Base-by-base conservation (phyloP, 2,797 vertebrate species). In the Sebastolobus altivelis region DNA sequence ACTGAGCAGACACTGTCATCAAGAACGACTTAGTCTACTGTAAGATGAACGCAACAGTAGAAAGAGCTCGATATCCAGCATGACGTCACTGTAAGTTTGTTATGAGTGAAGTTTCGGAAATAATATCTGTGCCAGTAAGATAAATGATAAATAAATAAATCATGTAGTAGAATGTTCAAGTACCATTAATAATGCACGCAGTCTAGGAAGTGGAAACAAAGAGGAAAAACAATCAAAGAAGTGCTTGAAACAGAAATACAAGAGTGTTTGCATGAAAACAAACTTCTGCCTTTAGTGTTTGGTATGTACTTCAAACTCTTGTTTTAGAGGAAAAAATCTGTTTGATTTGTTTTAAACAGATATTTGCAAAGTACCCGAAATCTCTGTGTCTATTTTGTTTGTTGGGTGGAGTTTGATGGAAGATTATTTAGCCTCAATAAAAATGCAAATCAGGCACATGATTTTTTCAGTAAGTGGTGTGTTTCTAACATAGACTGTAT, bases 1-100 rank as follows among this genome's bases (percentile, higher is more conserved):
- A 77, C 27, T 69, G 60, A 60, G 49, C 55, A 29, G 31, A 60
- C 20, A 49, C 1, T 22, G 12, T 37, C 74, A 70, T 76, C n/a
- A 33, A 58, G 3, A 77, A 10, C 0, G 2, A 66, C 25, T 66
- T 27, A 54, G 20, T 18, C 46, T 49, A 20, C 46, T 54, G 49
- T 54, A 11, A 37, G 43, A 75, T 58, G 10, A 83, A 77, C 58
- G 46, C 22, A 81, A 46, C 37, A 65, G 54, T 10, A 68, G 10
- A 54, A 33, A n/a, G 2, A 65, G 38, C 22, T 31, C 29, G 46
- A 27, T 20, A 71, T 18, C 18, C 4, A 46, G 56, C 25, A 33
- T 60, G 25, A 56, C 52, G 54, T 27, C 40, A 59, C 29, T 61
- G 8, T 16, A 56, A 38, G 8, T 9, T 40, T 70, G 40, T 72